Conservation (phyloP, 1,140 invertebrate species). For the Stratiolaelaps scimitus region DNA sequence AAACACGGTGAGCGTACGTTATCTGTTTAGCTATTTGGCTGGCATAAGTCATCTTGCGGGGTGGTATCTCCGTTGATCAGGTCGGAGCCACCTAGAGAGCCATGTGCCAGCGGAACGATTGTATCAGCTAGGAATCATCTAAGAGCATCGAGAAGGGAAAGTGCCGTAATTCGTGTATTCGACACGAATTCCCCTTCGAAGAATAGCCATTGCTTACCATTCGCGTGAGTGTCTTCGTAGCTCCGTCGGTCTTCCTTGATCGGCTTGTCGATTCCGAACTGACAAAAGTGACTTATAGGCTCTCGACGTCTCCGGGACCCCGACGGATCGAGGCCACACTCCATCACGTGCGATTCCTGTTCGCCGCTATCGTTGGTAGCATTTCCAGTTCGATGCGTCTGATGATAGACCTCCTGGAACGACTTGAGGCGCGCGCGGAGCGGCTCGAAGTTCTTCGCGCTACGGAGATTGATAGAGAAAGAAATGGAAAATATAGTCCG, state of each 20-base stretch:
- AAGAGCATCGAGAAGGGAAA: no score
- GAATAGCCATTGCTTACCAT: no score
- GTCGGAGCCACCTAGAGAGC: no score
- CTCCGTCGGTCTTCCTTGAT: not conserved
- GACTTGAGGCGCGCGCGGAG: not conserved
- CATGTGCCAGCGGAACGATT: no score
- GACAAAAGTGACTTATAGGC: conserved; percentile 8
- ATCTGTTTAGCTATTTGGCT: no score
- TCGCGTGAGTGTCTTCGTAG: not conserved
- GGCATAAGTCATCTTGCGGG: no score
- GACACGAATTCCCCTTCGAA: no score
- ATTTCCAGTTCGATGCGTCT: no score
- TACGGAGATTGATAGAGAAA: not conserved
- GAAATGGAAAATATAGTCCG: not conserved
- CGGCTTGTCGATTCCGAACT: conserved; percentile 24
- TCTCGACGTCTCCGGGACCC: not conserved
- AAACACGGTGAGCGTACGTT: no score
- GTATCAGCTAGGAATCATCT: no score
- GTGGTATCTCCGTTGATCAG: no score
- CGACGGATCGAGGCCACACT: not conserved
- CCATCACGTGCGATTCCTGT: not conserved
- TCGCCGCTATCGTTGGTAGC: not conserved
- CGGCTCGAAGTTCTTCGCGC: not conserved
- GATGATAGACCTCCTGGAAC: conserved; percentile 2
- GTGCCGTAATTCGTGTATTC: no score